Evolutionary conservation across 2,888 invertebrate genomes (phyloP), one percentile per base, ranked within the genome.

Genomic region (Napeogenes sylphis): DNA sequence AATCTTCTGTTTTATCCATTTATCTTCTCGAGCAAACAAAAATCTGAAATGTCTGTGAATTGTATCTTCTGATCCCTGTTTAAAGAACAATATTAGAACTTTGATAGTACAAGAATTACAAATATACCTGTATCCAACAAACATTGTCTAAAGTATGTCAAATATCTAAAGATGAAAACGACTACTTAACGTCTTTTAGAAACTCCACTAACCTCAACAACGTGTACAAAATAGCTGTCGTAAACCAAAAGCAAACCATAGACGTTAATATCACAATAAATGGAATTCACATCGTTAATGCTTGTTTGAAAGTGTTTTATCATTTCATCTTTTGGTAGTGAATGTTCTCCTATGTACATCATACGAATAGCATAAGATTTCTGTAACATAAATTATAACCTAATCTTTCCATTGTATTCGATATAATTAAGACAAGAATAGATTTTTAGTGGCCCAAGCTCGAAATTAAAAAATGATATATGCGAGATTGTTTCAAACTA

Each of bases 61-160:
- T 47, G 88, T 87, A 68, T 91, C 90, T 78, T 91, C 91, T 33
- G 91, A 91, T 8, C 91, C 91, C 91, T 91, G 55, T 58, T 8
- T 30, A n/a, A 30, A 30, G 8, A 42, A 42, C 2, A 3, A 30
- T 51, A 10, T 30, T 30, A 30, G 6, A 2, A 51, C 14, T 47
- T n/a, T n/a, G 21, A 21, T 21, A 47, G 3, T 21, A 35, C 6
- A 35, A 35, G 6, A 35, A 35, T 4, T 35, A 35, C 4, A 35
- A 35, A 35, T 35, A 35, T 35, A 35, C 21, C 21, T 21, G 21
- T 21, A 21, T 21, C 21, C 21, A 21, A 21, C 21, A 21, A 21
- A 21, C 21, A 21, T 21, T n/a, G n/a, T 21, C 13, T 21, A n/a
- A 21, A 47, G 8, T 47, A 47, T 8, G 4, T 21, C 2, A 21